Base-by-base conservation (phyloP, 1,140 invertebrate species). In the Zaprionus capensis region DNA sequence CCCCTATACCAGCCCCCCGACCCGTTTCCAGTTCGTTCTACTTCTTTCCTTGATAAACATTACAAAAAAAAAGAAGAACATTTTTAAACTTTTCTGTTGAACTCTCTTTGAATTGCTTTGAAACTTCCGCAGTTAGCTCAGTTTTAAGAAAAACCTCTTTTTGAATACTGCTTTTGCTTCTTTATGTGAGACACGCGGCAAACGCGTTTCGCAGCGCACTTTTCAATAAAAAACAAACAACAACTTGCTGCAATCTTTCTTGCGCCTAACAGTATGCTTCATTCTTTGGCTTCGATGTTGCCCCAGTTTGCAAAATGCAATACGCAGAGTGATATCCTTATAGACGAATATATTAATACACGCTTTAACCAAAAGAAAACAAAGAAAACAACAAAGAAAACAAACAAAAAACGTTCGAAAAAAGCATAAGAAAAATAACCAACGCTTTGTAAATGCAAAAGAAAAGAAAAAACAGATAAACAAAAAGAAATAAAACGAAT, bases 271-370 rank as follows among this genome's bases (percentile, higher is more conserved):
- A 71, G 53, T 84, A 66, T 75, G 84, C 85, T 88, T 90, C 62
- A 71, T 90, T 88, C 69, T 86, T 85, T 87, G 78, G 74, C 84
- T 87, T 88, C 81, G 66, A 79, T 84, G 78, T 88, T 87, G 77
- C 80, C 28, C 70, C 61, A 53, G 55, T 66, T 69, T 31, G 36
- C 65, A 55, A 68, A 28, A 36, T 14, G 56, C 55, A 44, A 70
- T 38, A 57, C 72, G 80, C 80, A 75, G 63, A 84, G 90, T 91
- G 90, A 91, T 91, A 91, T 91, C 90, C 82, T 76, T 70, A 80
- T 81, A 78, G 87, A 78, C 82, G 85, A 90, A 91, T 91, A 91
- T 86, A 90, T 91, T 91, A 91, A 91, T 87, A 90, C 84, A 91
- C 88, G 81, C 83, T 91, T 87, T 77, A 77, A 58, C 17, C 46